Percentiles rank a stretch among this genome's conserved stretches.
Evolutionary conservation across 2,113 vertebrate genomes (phyloP).

Genomic region (Cryptomyrus ogoouensis): DNA sequence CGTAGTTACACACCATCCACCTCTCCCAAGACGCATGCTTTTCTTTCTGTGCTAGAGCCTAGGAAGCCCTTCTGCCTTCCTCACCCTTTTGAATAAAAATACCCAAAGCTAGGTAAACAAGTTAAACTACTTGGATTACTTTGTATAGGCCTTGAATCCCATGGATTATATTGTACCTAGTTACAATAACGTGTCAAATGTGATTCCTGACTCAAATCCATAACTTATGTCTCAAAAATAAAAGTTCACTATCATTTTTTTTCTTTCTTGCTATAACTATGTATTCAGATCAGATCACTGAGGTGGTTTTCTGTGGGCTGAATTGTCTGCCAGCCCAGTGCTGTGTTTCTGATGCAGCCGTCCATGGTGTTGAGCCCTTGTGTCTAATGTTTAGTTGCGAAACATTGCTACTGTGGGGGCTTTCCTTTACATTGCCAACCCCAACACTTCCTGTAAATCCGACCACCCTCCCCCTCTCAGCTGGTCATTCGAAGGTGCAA

Average conservation of each 20-base stretch:
- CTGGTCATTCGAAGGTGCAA: neutral
- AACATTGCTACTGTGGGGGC: neutral
- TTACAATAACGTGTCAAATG: neutral
- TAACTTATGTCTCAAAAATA: neutral
- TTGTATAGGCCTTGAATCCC: neutral
- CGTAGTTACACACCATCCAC: slow-evolving; percentile 38
- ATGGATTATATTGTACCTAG: neutral
- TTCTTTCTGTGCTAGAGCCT: slow-evolving; percentile 52
- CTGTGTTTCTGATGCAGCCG: neutral
- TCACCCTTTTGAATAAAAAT: neutral
- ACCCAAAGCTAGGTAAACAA: neutral
- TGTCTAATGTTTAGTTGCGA: neutral
- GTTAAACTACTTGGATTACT: neutral
- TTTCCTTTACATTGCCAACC: neutral
- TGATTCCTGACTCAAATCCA: neutral
- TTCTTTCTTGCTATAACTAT: neutral
- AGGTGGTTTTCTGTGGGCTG: neutral
- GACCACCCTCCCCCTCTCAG: neutral
- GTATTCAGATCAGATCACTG: neutral
- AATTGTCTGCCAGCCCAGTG: neutral
- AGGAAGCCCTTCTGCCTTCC: slow-evolving; percentile 43
- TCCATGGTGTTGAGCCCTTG: neutral
- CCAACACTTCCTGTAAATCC: slow-evolving; percentile 29
- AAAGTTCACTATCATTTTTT: neutral
- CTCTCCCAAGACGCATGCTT: slow-evolving; percentile 38